Conservation (phyloP, 2,797 vertebrate species). For the Anguilla megastoma region DNA sequence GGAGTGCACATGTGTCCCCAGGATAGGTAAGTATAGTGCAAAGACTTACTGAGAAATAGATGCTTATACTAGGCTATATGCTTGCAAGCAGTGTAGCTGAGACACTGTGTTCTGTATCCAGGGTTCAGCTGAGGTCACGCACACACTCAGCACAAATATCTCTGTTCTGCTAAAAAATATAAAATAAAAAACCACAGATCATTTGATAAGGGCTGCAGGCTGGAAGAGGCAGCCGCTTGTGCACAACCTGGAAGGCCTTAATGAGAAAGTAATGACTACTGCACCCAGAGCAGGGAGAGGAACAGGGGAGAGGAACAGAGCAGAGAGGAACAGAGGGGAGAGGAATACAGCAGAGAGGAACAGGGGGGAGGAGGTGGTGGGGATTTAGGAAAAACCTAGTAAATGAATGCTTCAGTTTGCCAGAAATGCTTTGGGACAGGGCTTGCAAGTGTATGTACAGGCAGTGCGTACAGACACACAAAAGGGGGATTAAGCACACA, state of each 20-base stretch:
- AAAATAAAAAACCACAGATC: constrained; percentile 45
- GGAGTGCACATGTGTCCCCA: background rate
- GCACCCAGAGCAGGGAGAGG: constrained; percentile 31
- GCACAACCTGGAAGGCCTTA: background rate
- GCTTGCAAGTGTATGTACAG: constrained; percentile 59
- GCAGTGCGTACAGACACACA: constrained; percentile 63
- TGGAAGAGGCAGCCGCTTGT: background rate
- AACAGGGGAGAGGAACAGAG: constrained; percentile 39
- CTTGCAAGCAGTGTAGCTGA: constrained; percentile 63
- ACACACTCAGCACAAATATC: constrained; percentile 67
- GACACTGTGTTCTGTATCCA: constrained; percentile 52
- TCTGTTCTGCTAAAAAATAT: constrained; percentile 42
- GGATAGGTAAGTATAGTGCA: background rate
- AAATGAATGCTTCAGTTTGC: constrained; percentile 68
- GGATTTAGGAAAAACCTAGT: constrained; percentile 58
- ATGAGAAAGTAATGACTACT: background rate
- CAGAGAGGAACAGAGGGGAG: background rate
- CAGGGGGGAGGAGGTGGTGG: background rate
- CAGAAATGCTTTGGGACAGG: constrained; percentile 64
- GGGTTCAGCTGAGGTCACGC: constrained; percentile 65
- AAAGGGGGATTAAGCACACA: background rate
- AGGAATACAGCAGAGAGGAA: constrained; percentile 45
- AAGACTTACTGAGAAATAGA: constrained; percentile 41
- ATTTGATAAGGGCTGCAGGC: background rate
- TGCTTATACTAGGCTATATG: constrained; percentile 53